These are phyloP conservation scores for Leptinotarsa peninsularis DNA, from an alignment of 2,888 invertebrate species.

Conservation along the genomic window DNA sequence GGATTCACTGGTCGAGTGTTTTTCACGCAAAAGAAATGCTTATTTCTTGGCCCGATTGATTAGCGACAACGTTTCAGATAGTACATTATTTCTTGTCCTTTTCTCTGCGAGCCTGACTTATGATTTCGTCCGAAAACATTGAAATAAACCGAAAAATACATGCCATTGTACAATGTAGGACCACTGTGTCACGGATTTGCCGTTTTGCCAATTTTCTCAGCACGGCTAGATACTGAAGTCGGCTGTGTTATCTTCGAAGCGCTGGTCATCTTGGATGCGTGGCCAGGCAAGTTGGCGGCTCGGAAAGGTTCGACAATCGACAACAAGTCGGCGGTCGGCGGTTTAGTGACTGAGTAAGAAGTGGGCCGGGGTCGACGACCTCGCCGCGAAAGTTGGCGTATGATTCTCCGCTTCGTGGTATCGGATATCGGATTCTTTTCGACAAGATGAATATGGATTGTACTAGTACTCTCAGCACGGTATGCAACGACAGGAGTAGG, in stretches of 20 bases:
- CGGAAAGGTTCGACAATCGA: constrained; percentile 33
- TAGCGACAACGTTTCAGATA: too few relatives aligned
- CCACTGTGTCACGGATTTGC: too few relatives aligned
- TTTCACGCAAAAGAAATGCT: too few relatives aligned
- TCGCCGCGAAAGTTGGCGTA: constrained; percentile 60
- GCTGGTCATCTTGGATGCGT: constrained; percentile 37
- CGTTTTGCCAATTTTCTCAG: too few relatives aligned
- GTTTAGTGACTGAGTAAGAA: constrained; percentile 64
- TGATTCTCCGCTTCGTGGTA: constrained; percentile 25
- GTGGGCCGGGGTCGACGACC: constrained; percentile 62
- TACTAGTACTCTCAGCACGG: not conserved
- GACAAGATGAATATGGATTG: constrained; percentile 11
- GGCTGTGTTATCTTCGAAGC: not conserved
- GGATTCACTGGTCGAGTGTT: too few relatives aligned
- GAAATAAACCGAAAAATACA: too few relatives aligned
- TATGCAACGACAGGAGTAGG: not conserved
- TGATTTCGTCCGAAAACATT: too few relatives aligned
- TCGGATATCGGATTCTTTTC: constrained; percentile 9
- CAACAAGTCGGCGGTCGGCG: constrained; percentile 55
- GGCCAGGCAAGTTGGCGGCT: constrained; percentile 59
- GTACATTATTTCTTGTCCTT: too few relatives aligned
- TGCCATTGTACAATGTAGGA: too few relatives aligned
- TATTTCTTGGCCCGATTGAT: too few relatives aligned
- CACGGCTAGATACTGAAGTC: too few relatives aligned
- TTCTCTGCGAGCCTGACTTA: too few relatives aligned